Evolutionary conservation across 37 sponge, comb jelly and placozoan genomes (phyloP).

Genomic region (Agelas oroides): DNA sequence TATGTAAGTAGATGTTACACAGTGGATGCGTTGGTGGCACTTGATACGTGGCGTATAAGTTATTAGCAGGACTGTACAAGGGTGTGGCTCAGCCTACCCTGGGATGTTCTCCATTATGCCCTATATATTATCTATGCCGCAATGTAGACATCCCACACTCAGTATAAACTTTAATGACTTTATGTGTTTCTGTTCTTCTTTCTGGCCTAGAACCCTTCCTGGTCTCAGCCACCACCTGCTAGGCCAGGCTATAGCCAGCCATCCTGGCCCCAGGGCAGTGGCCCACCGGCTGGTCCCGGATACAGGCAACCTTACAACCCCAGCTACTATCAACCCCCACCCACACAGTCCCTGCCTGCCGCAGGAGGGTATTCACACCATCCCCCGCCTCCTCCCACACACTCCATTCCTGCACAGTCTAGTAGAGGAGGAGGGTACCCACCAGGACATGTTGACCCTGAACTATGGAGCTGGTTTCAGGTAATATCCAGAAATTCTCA

Average conservation of each 20-base stretch:
- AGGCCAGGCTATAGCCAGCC: not conserved
- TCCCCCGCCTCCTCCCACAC: not conserved
- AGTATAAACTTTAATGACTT: no score
- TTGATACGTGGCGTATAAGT: no score
- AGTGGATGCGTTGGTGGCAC: no score
- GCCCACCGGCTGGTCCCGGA: no score
- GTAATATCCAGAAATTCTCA: no score
- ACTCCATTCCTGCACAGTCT: not conserved
- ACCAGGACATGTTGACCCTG: slow-evolving; percentile 81
- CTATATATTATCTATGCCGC: no score
- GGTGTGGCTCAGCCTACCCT: no score
- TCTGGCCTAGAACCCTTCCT: not conserved
- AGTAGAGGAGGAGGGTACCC: slow-evolving; percentile 31
- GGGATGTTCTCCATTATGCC: no score
- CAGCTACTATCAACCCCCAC: not conserved
- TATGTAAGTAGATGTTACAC: no score
- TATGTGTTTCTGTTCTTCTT: no score
- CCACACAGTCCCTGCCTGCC: slow-evolving; percentile 4
- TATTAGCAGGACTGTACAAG: no score
- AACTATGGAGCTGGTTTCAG: slow-evolving; percentile 86
- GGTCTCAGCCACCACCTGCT: not conserved
- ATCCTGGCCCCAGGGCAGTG: not conserved
- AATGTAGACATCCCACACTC: no score
- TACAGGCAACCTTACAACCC: not conserved
- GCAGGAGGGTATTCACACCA: not conserved